phyloP scores from a whole-genome alignment of 2,888 invertebrate species.

The Apamea sordens region DNA sequence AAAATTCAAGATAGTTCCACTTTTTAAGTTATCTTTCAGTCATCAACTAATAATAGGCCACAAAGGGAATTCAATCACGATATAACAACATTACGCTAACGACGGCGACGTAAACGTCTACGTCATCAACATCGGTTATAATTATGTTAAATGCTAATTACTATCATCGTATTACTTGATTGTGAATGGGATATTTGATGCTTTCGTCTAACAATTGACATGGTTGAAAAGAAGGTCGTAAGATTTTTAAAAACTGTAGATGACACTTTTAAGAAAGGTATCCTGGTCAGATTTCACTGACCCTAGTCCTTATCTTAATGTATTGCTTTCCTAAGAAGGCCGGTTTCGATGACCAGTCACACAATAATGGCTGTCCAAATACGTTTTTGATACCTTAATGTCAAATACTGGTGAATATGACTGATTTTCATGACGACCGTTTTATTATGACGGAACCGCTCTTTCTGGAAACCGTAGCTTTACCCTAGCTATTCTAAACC shows the following conservation, averaged over 20 bases:
- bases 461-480: neutral
- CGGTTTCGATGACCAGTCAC: neutral
- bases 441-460: neutral
- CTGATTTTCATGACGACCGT: neutral
- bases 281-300: neutral
- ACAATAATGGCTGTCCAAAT: neutral
- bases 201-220: neutral
- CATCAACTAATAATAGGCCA: neutral
- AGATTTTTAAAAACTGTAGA: neutral
- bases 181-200: neutral
- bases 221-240: no score
- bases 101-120: slow-evolving; percentile 22
- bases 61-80: slow-evolving; percentile 34
- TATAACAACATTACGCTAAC: slow-evolving; percentile 28
- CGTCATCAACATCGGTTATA: slow-evolving; percentile 20
- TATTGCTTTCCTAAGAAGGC: neutral
- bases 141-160: slow-evolving; percentile 43
- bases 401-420: no score
- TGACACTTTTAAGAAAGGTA: neutral
- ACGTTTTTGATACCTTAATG: neutral
- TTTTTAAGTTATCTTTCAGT: neutral
- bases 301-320: neutral
- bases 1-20: neutral
- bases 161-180: slow-evolving; percentile 12
- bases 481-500: neutral